Conservation (phyloP, 2,888 invertebrate genomes). For the Euzetes globulus region DNA sequence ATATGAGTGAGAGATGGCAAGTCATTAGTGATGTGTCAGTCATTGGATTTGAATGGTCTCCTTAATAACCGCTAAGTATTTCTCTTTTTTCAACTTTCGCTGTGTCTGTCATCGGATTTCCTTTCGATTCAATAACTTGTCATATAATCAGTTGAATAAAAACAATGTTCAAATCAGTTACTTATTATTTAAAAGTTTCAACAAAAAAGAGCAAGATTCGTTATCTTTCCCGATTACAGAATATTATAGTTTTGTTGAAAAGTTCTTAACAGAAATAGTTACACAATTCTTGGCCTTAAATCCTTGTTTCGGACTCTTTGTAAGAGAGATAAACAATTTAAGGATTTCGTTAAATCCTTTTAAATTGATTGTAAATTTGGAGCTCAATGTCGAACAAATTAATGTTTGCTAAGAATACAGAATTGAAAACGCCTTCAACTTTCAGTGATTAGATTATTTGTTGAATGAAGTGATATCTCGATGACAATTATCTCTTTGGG, state of each 20-base stretch:
- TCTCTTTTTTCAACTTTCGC: neutral
- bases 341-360: no score
- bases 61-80: neutral
- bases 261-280: no score
- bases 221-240: no score
- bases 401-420: neutral
- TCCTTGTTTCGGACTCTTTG: no score
- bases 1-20: neutral
- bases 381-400: neutral
- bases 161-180: neutral
- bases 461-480: conserved; percentile 1
- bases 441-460: neutral
- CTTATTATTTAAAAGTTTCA: no score
- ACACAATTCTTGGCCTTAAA: no score
- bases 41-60: neutral
- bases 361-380: neutral
- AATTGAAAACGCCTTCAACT: conserved; percentile 8
- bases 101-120: no score
- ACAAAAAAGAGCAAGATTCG: no score
- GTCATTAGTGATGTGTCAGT: conserved; percentile 24
- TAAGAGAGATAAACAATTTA: no score
- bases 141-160: neutral
- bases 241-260: no score
- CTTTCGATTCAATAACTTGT: no score
- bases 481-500: conserved; percentile 12